Base-by-base conservation (phyloP, 2,113 vertebrate species). In the Malurus cyaneus region DNA sequence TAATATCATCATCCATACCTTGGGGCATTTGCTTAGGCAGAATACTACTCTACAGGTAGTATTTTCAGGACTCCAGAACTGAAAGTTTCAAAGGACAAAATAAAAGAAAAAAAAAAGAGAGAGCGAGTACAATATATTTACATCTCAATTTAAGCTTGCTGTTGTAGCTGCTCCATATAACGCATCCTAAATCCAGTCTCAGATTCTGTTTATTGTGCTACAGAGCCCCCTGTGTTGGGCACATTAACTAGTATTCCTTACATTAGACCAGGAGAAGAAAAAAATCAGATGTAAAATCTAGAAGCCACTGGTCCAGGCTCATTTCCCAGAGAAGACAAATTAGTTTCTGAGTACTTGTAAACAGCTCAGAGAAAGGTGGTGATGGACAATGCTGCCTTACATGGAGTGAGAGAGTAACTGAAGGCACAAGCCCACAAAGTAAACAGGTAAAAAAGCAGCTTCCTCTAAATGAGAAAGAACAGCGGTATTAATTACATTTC, bases 201-300 rank as follows among this genome's bases (percentile, higher is more conserved):
- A 69, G 56, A 78, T 77, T 89, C 88, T 29, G 52, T 94, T 92
- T 93, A 70, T 92, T 88, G 92, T 74, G 70, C 87, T 96, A 72
- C 52, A 96, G 87, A 97, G 91, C 88, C 89, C 82, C 95, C 94
- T 97, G 59, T 72, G 86, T 91, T 85, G 66, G 93, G 86, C 31
- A 61, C 66, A 81, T 80, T 88, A 91, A 64, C 77, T 42, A 71
- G 34, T 36, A 88, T 80, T 81, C 49, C 57, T 90, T 93, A 66
- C 16, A 57, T 64, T 87, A 91, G 59, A 71, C 42, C 79, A 86
- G 61, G 59, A 44, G 65, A 34, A 88, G 50, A 76, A 47, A 26
- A 82, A 41, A 2, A 26, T 23, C 60, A 32, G 23, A 61, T 26
- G 34, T 82, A 65, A 81, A 59, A 87, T 56, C 44, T 73, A 72